Percentiles rank a stretch among this genome's conserved stretches.
Conservation (phyloP, 1,140 invertebrate genomes). For the Pseudomyrmex pallidus region DNA sequence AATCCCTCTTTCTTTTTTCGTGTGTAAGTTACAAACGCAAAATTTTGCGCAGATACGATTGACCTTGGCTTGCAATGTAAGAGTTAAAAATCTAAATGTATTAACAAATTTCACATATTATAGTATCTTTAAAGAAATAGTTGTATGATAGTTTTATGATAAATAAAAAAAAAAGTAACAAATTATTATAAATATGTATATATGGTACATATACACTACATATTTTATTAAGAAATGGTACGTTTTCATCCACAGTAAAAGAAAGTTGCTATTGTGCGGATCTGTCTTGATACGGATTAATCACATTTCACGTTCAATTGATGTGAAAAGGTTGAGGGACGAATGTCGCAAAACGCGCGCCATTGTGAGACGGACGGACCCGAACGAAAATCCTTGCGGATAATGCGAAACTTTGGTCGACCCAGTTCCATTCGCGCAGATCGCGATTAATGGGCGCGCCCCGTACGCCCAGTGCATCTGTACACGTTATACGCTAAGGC, state of each 20-base stretch:
- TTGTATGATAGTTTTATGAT: too few relatives aligned
- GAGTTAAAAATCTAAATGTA: too few relatives aligned
- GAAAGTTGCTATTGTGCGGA: not conserved
- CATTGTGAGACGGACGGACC: conserved; percentile 13
- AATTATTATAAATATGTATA: not conserved
- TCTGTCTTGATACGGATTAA: conserved; percentile 9
- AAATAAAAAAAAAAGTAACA: not conserved
- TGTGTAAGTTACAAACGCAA: too few relatives aligned
- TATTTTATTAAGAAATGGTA: not conserved
- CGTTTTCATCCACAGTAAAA: not conserved
- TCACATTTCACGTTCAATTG: not conserved
- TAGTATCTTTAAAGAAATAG: too few relatives aligned
- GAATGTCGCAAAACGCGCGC: not conserved
- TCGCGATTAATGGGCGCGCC: conserved; percentile 45
- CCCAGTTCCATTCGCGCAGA: conserved; percentile 42
- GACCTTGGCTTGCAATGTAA: too few relatives aligned
- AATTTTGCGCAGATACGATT: too few relatives aligned
- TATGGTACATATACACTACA: not conserved
- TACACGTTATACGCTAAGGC: conserved; percentile 51
- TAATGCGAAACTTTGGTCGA: conserved; percentile 44
- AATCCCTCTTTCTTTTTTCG: too few relatives aligned
- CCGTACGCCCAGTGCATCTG: conserved; percentile 23
- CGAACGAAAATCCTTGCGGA: conserved; percentile 26
- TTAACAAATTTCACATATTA: too few relatives aligned
- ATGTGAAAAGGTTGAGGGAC: conserved; percentile 14